Base-by-base conservation (phyloP, 92 coral and sea anemone genomes). In the Phenganax subtilis region DNA sequence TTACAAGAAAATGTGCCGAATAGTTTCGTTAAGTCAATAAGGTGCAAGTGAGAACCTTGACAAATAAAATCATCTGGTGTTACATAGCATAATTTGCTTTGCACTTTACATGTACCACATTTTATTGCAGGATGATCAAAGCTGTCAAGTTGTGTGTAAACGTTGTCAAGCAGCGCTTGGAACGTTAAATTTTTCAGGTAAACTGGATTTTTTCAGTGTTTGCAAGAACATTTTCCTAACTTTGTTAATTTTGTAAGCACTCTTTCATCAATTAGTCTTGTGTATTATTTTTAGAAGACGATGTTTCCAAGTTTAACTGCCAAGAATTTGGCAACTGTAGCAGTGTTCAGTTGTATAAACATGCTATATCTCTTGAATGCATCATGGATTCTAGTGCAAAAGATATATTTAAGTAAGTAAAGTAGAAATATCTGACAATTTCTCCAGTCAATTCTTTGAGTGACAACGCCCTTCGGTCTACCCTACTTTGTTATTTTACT, bases 121-220 rank as follows among this genome's bases (percentile, higher is more conserved):
- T 75, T 6, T 64, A 15, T 30, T 55, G 0, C 6, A 37, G 52
- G 62, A 79, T 20, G 12, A 20, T 51, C 60, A 64, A 9, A 54
- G 52, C 55, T 51, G 29, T 79, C 74, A 63, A 64, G 3, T 79
- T n/a, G 52, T 47, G n/a, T 79, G 83, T 51, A 64, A 64, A 64
- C 83, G 83, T 65, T 79, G 83, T 65, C 73, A 25, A 61, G 83
- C 61, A 9, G 44, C 14, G 57, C 59, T 79, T n/a, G 83, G 83
- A 10, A 68, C 8, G 60, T 65, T 79, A 9, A 79, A 79, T 79
- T 53, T 65, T 65, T 28, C 73, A 60, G 83, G 82, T 77, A 31
- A 25, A 55, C 29, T 15, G 8, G 3, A 5, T 37, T 37, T 37
- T 5, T 37, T 37, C 15, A 2, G 8, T 12, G 10, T 17, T 20